These are phyloP conservation scores for Saguinus midas DNA, from an alignment of 2,113 vertebrate genomes.

Conservation along the genomic window DNA sequence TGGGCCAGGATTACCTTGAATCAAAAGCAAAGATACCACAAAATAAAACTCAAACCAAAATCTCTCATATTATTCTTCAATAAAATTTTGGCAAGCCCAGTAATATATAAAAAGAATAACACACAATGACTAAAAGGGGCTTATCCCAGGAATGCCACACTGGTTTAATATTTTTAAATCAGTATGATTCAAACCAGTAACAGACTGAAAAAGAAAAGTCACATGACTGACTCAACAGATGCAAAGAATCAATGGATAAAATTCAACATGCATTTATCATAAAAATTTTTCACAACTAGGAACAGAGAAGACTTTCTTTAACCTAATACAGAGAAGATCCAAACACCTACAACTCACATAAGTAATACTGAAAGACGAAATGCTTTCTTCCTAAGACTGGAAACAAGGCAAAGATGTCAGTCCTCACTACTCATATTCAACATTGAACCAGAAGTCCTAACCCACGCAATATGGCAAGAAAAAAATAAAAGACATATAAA, in stretches of 20 bases:
- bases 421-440: background rate
- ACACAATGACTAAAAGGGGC: background rate
- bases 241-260: background rate
- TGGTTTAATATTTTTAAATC: background rate
- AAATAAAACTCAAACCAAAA: background rate
- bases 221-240: background rate
- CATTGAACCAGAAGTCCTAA: background rate
- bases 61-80: background rate
- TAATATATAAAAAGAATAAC: background rate
- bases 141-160: background rate
- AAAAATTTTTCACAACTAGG: background rate
- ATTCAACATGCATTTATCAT: background rate
- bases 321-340: background rate
- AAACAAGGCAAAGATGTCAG: background rate
- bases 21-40: background rate
- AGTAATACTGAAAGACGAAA: background rate
- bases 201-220: background rate
- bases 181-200: background rate
- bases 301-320: background rate
- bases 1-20: background rate
- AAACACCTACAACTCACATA: background rate
- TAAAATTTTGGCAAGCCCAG: background rate
- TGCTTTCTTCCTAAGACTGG: background rate
- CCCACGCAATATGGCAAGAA: background rate
- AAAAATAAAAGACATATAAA: background rate